Evolutionary conservation across 1,140 invertebrate genomes (phyloP).

Genomic region (Cryptotermes secundus): DNA sequence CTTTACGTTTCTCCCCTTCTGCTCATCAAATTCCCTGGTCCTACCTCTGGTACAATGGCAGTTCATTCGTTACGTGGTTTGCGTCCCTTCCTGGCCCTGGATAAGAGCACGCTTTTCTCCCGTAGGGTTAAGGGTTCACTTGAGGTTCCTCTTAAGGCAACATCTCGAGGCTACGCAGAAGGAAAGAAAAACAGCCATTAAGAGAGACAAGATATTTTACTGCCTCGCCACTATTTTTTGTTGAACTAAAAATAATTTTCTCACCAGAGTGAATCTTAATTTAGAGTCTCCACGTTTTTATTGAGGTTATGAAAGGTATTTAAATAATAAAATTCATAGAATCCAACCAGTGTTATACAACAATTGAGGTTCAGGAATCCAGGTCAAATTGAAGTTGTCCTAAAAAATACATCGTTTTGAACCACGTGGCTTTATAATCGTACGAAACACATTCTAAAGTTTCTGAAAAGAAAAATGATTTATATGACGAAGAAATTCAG

Average conservation of each 20-base stretch:
- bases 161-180: neutral
- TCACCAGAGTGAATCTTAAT: neutral
- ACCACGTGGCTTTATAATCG: neutral
- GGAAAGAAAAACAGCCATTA: neutral
- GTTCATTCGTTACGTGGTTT: neutral
- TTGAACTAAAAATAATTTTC: neutral
- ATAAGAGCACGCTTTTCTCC: conserved; percentile 9
- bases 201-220: neutral
- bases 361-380: neutral
- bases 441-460: neutral
- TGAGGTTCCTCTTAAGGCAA: neutral
- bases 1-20: neutral
- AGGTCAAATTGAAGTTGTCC: neutral
- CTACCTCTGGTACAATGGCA: neutral
- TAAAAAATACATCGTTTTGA: neutral
- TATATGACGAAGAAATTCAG: neutral
- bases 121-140: neutral
- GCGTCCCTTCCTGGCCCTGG: neutral
- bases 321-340: neutral
- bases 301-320: neutral
- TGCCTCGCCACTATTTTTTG: neutral
- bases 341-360: no score
- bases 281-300: neutral
- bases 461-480: neutral
- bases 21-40: neutral